A percentile compares a stretch with the other conserved stretches of the same genome.
Evolutionary conservation across 64 coral and sea anemone genomes (phyloP).

Genomic region (Pachyseris speciosa): DNA sequence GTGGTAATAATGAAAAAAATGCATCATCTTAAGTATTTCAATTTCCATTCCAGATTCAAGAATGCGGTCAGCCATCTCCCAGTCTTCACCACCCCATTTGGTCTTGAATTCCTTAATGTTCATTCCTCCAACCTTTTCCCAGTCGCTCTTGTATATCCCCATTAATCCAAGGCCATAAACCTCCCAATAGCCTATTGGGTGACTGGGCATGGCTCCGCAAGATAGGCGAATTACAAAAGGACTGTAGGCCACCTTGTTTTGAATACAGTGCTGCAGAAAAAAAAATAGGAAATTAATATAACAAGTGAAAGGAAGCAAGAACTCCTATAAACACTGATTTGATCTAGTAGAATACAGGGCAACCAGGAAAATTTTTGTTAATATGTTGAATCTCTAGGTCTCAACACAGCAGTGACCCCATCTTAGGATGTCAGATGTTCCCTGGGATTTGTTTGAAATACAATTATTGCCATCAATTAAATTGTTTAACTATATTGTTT

Average conservation of each 20-base stretch:
- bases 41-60: slow-evolving; percentile 66
- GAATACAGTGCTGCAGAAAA: slow-evolving; percentile 55
- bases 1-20: slow-evolving; percentile 88
- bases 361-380: no score
- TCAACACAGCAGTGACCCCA: no score
- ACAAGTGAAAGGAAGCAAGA: not conserved
- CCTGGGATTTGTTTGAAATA: no score
- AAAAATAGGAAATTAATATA: not conserved
- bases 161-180: slow-evolving; percentile 74
- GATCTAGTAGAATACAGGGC: no score
- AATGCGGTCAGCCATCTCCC: slow-evolving; percentile 85
- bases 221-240: slow-evolving; percentile 43
- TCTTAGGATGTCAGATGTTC: no score
- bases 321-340: no score
- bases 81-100: slow-evolving; percentile 93
- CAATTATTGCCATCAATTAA: no score
- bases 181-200: slow-evolving; percentile 51
- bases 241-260: slow-evolving; percentile 45
- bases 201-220: slow-evolving; percentile 35
- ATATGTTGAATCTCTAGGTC: no score
- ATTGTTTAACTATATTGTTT: no score
- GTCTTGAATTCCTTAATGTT: slow-evolving; percentile 64
- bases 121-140: slow-evolving; percentile 92
- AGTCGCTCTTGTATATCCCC: slow-evolving; percentile 90
- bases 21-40: slow-evolving; percentile 68